Conservation (phyloP, 2,797 vertebrate genomes). For the Acrossocheilus fasciatus region DNA sequence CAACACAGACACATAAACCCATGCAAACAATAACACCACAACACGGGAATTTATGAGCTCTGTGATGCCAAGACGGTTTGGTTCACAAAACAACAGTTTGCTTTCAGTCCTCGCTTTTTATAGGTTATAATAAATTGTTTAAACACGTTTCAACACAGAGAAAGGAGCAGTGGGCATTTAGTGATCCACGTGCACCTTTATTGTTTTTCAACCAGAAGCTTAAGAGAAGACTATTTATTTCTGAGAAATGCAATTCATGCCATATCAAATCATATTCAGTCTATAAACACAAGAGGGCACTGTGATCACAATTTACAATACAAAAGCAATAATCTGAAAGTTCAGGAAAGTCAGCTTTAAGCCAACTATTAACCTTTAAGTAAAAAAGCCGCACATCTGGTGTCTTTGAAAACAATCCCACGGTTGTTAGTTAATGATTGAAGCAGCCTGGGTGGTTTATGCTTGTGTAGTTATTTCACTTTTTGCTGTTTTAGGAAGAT, state of each 20-base stretch:
- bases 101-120: not conserved
- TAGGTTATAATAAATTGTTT: not conserved
- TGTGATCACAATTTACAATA: not conserved
- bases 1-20: constrained; percentile 15
- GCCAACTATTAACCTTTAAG: not conserved
- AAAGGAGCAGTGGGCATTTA: not conserved
- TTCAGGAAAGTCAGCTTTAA: not conserved
- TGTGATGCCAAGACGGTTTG: not conserved
- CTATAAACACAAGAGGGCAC: constrained; percentile 9
- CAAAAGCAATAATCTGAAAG: not conserved
- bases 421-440: constrained; percentile 17
- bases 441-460: not conserved
- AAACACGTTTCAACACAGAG: not conserved
- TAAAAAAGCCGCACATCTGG: not conserved
- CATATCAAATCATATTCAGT: not conserved
- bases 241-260: not conserved
- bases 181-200: not conserved
- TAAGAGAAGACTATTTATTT: not conserved
- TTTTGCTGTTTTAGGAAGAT: not conserved
- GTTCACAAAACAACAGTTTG: not conserved
- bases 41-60: constrained; percentile 11
- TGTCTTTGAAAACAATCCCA: constrained; percentile 30
- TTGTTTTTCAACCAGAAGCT: not conserved
- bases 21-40: constrained; percentile 25
- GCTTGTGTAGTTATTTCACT: not conserved